Conservation (phyloP, 2,113 vertebrate genomes). For the Zosterops lateralis region DNA sequence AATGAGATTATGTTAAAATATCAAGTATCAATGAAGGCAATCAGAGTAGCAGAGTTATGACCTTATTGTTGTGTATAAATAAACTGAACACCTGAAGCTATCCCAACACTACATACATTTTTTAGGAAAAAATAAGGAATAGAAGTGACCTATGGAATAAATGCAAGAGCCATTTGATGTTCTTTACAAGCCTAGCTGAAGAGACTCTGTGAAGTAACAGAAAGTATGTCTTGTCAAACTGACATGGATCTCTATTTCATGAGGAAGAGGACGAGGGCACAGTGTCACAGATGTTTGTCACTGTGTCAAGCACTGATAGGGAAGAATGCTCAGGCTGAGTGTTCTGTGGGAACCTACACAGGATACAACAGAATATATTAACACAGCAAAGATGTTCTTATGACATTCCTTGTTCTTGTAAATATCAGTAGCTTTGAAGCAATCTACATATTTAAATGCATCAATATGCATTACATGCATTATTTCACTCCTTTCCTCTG, state of each 20-base stretch:
- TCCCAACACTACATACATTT: accelerated
- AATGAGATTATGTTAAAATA: not conserved
- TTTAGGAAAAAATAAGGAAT: not conserved
- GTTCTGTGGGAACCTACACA: not conserved
- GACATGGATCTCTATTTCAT: not conserved
- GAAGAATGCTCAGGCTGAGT: not conserved
- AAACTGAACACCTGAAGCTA: not conserved
- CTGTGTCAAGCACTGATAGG: not conserved
- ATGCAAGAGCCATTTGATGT: not conserved
- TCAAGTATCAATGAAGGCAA: not conserved
- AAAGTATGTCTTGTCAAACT: not conserved
- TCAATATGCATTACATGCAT: not conserved
- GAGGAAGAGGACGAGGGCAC: not conserved
- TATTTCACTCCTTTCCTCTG: slow-evolving; percentile 2
- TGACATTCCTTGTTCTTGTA: not conserved
- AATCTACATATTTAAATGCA: not conserved
- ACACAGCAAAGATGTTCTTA: not conserved
- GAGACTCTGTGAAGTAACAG: not conserved
- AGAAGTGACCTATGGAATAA: not conserved
- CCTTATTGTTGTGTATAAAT: not conserved
- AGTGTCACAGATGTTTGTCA: not conserved
- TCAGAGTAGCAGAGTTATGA: not conserved
- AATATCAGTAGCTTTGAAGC: slow-evolving; percentile 10
- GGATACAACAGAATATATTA: not conserved
- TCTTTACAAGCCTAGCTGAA: not conserved